phyloP scores from a whole-genome alignment of 2,888 invertebrate genomes.

The Allolobophora icterica region DNA sequence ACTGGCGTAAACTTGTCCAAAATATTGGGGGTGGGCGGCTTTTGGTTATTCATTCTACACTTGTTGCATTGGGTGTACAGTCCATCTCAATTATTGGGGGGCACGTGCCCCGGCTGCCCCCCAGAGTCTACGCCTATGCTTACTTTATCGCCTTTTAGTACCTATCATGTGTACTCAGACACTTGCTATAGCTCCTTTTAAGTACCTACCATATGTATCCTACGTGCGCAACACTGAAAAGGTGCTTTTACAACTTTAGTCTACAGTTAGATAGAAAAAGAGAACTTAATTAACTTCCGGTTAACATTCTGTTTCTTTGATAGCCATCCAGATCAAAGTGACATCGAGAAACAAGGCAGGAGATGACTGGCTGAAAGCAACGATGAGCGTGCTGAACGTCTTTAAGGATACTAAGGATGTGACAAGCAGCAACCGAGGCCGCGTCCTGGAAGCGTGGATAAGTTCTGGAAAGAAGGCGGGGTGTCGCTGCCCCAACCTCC shows the following conservation, averaged over 20 bases:
- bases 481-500: slow-evolving; percentile 96
- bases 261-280: neutral
- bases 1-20: too few species aligned
- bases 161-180: neutral
- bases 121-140: too few species aligned
- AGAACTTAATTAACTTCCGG: neutral
- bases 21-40: too few species aligned
- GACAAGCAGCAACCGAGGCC: slow-evolving; percentile 71
- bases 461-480: slow-evolving; percentile 85
- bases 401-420: slow-evolving; percentile 72
- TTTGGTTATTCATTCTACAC: too few species aligned
- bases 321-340: slow-evolving; percentile 91
- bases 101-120: too few species aligned
- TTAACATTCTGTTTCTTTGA: slow-evolving; percentile 52
- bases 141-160: neutral
- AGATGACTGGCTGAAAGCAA: slow-evolving; percentile 82
- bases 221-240: neutral
- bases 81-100: too few species aligned
- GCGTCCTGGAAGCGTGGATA: slow-evolving; percentile 75
- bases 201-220: neutral
- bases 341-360: slow-evolving; percentile 76
- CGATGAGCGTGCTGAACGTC: slow-evolving; percentile 82
- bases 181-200: neutral
- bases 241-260: too few species aligned
- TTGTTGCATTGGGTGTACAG: too few species aligned